phyloP scores from a whole-genome alignment of 2,797 vertebrate genomes.

The Xiphophorus birchmanni region DNA sequence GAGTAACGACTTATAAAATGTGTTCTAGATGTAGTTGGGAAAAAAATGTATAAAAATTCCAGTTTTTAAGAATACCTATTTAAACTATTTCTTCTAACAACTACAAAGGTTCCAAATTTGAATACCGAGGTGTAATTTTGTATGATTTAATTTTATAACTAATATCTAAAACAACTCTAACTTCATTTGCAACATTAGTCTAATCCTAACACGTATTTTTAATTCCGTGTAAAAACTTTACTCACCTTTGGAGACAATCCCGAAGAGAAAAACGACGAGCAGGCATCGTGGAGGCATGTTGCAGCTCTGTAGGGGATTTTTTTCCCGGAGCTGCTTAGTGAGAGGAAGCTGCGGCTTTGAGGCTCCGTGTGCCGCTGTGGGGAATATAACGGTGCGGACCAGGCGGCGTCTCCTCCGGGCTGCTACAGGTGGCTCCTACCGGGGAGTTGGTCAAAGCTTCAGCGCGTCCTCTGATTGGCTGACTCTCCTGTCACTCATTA shows the following conservation, averaged over 20 bases:
- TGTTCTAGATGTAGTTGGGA: background rate
- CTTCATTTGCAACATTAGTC: background rate
- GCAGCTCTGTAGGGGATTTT: background rate
- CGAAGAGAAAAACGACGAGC: conserved; percentile 36
- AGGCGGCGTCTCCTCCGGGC: conserved; percentile 8
- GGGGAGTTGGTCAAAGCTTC: conserved; percentile 46
- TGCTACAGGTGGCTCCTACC: conserved; percentile 72
- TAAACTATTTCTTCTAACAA: background rate
- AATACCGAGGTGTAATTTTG: background rate
- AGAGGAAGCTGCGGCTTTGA: background rate
- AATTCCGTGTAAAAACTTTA: conserved; percentile 19
- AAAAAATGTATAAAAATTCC: background rate
- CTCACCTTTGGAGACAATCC: conserved; percentile 51
- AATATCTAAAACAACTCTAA: background rate
- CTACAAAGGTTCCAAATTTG: background rate
- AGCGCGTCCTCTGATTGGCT: conserved; percentile 55
- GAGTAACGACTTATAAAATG: background rate
- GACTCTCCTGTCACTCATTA: conserved; percentile 49
- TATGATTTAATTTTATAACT: background rate
- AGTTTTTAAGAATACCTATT: background rate
- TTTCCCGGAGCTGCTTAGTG: background rate
- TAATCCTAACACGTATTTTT: background rate
- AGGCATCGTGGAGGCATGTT: conserved; percentile 43
- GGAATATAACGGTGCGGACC: conserved; percentile 35
- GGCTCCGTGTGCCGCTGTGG: background rate